Conservation (phyloP, 2,797 vertebrate species). For the Morus bassanus region DNA sequence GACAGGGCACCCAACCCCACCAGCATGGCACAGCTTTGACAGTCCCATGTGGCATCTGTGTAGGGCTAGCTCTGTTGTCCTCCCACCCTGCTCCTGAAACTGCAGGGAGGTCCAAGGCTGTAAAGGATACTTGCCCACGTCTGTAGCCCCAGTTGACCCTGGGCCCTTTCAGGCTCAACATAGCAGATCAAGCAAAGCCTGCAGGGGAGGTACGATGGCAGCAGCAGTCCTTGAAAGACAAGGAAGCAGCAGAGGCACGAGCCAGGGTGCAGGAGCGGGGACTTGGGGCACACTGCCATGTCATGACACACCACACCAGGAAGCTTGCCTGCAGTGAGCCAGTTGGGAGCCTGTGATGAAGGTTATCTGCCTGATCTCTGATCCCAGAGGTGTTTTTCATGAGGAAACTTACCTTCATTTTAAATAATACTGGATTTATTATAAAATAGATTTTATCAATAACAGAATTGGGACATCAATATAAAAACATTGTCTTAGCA, state of each 20-base stretch:
- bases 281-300: background rate
- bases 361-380: background rate
- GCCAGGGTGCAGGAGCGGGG: background rate
- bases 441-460: background rate
- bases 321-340: background rate
- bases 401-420: background rate
- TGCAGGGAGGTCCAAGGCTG: accelerated
- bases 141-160: background rate
- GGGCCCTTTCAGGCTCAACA: background rate
- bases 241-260: background rate
- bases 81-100: background rate
- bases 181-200: accelerated
- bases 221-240: background rate
- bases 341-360: accelerated
- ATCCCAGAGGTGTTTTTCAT: background rate
- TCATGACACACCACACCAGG: too few relatives aligned
- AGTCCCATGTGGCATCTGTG: accelerated
- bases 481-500: background rate
- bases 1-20: background rate
- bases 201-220: background rate
- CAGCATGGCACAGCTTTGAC: accelerated
- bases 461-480: background rate
- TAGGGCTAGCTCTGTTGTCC: background rate
- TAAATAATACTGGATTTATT: background rate
- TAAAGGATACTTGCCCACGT: background rate